Base-by-base conservation (phyloP, 2,113 vertebrate species). In the Thoracochromis brauschi region DNA sequence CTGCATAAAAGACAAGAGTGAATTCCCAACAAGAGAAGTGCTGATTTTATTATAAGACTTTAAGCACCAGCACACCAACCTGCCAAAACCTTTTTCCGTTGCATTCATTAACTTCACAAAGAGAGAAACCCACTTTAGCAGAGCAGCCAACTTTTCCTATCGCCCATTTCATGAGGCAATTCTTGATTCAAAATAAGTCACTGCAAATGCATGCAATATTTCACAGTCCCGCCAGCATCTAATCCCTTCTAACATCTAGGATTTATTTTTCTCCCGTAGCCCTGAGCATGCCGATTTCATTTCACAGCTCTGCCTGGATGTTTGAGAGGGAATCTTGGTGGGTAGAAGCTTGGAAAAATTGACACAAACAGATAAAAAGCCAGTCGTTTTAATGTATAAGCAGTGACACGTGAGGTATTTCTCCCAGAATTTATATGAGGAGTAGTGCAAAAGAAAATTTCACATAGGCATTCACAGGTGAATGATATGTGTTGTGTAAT, bases 281-380 rank as follows among this genome's bases (percentile, higher is more conserved):
- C 49, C 60, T 57, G 54, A 84, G 85, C 60, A 35, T 86, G 71
- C 31, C 57, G 51, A 85, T 85, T 89, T 71, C 86, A 88, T 92
- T 91, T 85, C 85, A 90, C 85, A 71, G 83, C 57, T 83, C 75
- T 31, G 87, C 85, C 85, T 83, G 57, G 73, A 73, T 89, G 84
- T 84, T 60, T 68, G 75, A 78, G 58, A 83, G 85, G 8, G 80
- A 58, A 81, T 89, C 12, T 80, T 17, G 17, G 55, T 58, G 85
- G 79, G 82, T 40, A 87, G 16, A 84, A 45, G 63, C 53, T 80
- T 75, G 60, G 49, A 71, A 83, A 90, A 78, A 53, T 11, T 40
- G 45, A 82, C n/a, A 51, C 16, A 63, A 73, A 79, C 57, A 85
- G 10, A 82, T 24, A 57, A 11, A 78, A 57, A 5, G 17, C 10